Evolutionary conservation across 2,888 invertebrate genomes (phyloP), one percentile per base, ranked within the genome.

Genomic region (Drosophila percnosoma): DNA sequence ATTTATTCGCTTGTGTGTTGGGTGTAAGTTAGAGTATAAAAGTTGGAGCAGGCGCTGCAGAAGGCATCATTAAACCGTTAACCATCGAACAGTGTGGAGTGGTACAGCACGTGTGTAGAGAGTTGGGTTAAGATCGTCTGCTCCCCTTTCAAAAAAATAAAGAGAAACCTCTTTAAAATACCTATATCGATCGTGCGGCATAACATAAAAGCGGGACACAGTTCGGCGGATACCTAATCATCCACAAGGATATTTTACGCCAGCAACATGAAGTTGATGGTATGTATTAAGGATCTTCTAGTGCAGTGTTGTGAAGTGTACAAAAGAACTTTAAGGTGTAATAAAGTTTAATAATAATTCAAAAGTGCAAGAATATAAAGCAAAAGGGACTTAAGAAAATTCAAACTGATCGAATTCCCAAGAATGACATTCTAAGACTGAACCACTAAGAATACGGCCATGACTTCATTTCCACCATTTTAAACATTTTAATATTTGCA

Each of bases 31-130:
- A 73, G 64, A 69, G 76, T 77, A 93, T 93, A 93, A 92, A 93
- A 93, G 91, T 91, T 89, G 85, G 89, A 84, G 80, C 86, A 83
- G 80, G 80, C 83, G 85, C 84, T 89, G 83, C 86, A 91, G 87
- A 88, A 90, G 87, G 83, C 91, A 93, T 93, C 93, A 93, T 92
- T 93, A 91, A 93, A 89, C 91, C 91, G 93, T 93, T 93, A 92
- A 92, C 93, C 91, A 91, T 88, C 78, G 75, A 83, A 72, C 78
- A 77, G 86, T 79, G 73, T 68, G 75, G 76, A 83, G 78, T 82
- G 70, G 82, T 76, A 73, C 86, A 83, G 88, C 87, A 65, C 81
- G 83, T 82, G 81, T 82, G 75, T 66, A 70, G 58, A 75, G 62
- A 67, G 68, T 69, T 54, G 38, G 40, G 52, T 57, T 57, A 42